Percentiles rank a stretch among this genome's conserved stretches.
These are phyloP conservation scores for Ondatra zibethicus DNA, from an alignment of 2,113 vertebrate species.

Conservation along the genomic window DNA sequence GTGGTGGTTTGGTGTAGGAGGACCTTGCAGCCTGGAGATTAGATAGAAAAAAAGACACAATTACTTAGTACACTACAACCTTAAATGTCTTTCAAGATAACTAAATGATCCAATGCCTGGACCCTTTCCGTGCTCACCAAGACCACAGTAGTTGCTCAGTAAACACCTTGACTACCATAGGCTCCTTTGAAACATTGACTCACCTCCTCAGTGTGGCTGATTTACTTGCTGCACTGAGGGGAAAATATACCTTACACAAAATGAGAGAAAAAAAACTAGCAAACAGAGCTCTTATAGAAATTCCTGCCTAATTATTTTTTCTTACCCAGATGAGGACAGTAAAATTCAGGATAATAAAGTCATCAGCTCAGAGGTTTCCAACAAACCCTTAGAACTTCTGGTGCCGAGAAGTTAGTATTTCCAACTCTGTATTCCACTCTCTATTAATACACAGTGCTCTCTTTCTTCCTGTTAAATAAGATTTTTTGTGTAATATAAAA, in stretches of 20 bases:
- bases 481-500: background rate
- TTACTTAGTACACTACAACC: background rate
- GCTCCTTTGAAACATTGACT: background rate
- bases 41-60: background rate
- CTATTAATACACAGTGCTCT: accelerated
- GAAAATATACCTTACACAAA: background rate
- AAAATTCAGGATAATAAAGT: background rate
- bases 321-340: background rate
- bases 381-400: accelerated
- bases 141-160: too few relatives aligned
- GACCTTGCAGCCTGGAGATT: background rate
- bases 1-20: background rate
- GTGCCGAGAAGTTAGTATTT: accelerated
- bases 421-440: background rate
- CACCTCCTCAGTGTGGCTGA: too few relatives aligned
- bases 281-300: background rate
- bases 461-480: background rate
- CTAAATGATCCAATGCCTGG: background rate
- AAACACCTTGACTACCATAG: accelerated
- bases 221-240: background rate
- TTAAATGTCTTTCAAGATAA: background rate
- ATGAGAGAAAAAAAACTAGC: background rate
- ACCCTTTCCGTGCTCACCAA: background rate
- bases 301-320: background rate
- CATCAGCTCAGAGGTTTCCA: accelerated